phyloP scores from a whole-genome alignment of 2,113 vertebrate species.

The Gallinago paraguaiae region DNA sequence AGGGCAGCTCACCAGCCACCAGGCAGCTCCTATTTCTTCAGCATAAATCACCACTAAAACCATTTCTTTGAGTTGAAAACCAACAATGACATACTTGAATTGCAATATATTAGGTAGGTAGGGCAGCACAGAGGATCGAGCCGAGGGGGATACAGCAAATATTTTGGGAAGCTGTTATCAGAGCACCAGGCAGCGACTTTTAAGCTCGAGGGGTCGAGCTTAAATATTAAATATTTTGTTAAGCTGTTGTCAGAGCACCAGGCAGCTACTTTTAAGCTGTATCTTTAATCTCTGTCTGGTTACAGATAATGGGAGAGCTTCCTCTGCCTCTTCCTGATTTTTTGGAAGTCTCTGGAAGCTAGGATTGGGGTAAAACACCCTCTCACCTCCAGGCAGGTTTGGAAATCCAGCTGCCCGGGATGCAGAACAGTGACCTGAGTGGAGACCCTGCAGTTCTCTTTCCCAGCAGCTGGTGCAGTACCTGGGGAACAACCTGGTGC shows the following conservation, averaged over 20 bases:
- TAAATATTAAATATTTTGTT: background rate
- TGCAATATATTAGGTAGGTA: background rate
- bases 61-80: slow-evolving; percentile 28
- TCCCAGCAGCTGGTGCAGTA: background rate
- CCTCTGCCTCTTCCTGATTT: background rate
- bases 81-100: background rate
- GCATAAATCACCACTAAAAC: background rate
- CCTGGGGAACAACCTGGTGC: background rate
- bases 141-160: background rate
- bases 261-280: background rate
- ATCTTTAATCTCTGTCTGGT: background rate
- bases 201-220: no score
- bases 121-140: background rate
- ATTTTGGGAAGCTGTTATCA: slow-evolving; percentile 15
- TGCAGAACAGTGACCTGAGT: background rate
- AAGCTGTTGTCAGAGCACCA: background rate
- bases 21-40: slow-evolving; percentile 37
- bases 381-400: background rate
- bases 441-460: background rate
- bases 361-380: background rate
- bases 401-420: background rate
- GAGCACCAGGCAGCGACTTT: background rate
- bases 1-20: background rate
- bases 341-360: background rate
- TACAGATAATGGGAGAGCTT: background rate